These are phyloP conservation scores for Aegypius monachus DNA, from an alignment of 2,113 vertebrate genomes.

Conservation along the genomic window DNA sequence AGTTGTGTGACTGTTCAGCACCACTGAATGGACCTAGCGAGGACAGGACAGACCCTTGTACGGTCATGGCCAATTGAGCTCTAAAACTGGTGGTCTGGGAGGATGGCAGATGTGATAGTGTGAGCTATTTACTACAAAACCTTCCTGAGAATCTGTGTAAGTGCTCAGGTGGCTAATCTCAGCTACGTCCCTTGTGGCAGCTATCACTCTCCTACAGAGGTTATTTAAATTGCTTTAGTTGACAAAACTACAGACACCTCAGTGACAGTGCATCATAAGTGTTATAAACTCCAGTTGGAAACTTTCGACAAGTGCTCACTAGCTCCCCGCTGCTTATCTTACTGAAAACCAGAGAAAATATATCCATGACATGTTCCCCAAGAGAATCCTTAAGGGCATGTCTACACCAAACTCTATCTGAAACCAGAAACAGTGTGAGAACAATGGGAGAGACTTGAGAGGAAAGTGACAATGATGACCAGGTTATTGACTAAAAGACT, in stretches of 20 bases:
- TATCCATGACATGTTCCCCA: background rate
- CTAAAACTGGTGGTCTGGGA: background rate
- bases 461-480: background rate
- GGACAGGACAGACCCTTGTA: background rate
- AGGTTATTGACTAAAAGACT: background rate
- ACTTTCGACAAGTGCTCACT: background rate
- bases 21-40: background rate
- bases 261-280: background rate
- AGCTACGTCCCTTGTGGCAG: background rate
- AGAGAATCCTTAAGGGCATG: background rate
- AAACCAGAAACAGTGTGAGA: background rate
- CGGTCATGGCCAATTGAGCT: background rate
- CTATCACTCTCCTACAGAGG: background rate
- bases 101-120: background rate
- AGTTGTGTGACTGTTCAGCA: background rate
- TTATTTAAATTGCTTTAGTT: background rate
- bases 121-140: background rate
- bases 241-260: background rate
- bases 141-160: background rate
- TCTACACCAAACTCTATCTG: background rate
- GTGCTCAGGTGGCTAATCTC: background rate
- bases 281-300: background rate
- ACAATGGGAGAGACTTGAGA: background rate
- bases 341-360: background rate
- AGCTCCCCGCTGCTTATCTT: background rate